Percentiles rank a stretch among this genome's conserved stretches.
Conservation (phyloP, 2,113 vertebrate genomes). For the Corythornis vintsioides region DNA sequence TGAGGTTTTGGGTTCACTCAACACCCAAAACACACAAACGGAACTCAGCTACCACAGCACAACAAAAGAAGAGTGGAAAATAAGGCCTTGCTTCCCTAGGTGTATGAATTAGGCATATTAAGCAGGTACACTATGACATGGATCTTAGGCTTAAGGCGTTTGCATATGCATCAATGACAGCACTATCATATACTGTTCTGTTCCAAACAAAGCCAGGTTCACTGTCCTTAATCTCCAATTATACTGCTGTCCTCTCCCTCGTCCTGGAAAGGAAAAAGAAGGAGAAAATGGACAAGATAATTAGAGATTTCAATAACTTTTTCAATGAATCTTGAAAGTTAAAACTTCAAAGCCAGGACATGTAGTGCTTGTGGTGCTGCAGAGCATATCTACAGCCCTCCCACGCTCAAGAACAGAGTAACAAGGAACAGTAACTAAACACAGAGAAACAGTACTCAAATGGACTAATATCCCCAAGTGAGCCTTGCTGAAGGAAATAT, state of each 20-base stretch:
- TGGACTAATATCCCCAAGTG: not conserved
- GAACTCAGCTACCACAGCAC: not conserved
- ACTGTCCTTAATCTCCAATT: not conserved
- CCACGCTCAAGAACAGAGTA: not conserved
- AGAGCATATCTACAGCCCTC: not conserved
- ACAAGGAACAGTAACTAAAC: not conserved
- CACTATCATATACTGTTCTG: not conserved
- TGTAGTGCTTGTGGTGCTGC: not conserved
- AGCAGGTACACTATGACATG: not conserved
- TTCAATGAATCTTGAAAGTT: not conserved
- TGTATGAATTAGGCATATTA: not conserved
- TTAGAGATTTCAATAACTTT: not conserved
- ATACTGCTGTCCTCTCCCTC: not conserved
- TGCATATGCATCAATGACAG: not conserved
- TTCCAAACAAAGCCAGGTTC: not conserved
- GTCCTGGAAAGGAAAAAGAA: not conserved
- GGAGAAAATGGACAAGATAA: not conserved
- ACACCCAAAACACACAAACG: not conserved
- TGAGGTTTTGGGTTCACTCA: not conserved
- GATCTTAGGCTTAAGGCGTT: not conserved
- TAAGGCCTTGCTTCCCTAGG: not conserved
- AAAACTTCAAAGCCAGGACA: not conserved
- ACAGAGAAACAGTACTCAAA: not conserved
- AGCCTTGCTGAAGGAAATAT: not conserved
- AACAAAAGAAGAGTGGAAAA: not conserved